Percentiles rank a stretch among this genome's conserved stretches.
phyloP scores from a whole-genome alignment of 2,888 invertebrate genomes.

The Euplexia lucipara region DNA sequence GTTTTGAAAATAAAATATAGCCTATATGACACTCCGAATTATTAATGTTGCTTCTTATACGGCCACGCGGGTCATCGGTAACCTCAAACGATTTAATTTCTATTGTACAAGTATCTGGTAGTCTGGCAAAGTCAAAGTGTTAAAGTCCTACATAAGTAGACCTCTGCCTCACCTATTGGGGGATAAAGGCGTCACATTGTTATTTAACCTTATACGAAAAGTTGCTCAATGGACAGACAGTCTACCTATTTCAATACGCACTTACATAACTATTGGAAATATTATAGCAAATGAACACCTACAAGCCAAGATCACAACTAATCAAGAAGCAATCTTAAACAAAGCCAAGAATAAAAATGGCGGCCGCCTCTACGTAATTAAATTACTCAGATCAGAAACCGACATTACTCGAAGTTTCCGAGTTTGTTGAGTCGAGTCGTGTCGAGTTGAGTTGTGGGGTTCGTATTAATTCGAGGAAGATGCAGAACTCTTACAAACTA shows the following conservation, averaged over 20 bases:
- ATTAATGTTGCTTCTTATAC: too few species aligned
- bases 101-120: too few species aligned
- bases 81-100: too few species aligned
- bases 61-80: too few species aligned
- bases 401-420: conserved; percentile 29
- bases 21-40: too few species aligned
- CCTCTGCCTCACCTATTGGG: too few species aligned
- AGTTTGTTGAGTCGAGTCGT: conserved; percentile 36
- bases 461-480: conserved; percentile 40
- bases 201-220: too few species aligned
- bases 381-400: conserved; percentile 58
- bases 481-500: conserved; percentile 35
- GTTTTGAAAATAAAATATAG: too few species aligned
- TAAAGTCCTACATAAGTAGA: too few species aligned
- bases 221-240: too few species aligned
- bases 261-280: not conserved
- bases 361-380: conserved; percentile 33
- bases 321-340: conserved; percentile 46
- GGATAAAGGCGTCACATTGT: too few species aligned
- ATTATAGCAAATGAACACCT: not conserved
- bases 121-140: too few species aligned
- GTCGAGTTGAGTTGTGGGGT: conserved; percentile 12
- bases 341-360: conserved; percentile 49
- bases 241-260: not conserved
- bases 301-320: conserved; percentile 30